Evolutionary conservation across 2,113 vertebrate species (phyloP), one percentile per base, ranked within the genome.

Genomic region (Cichladusa arquata): DNA sequence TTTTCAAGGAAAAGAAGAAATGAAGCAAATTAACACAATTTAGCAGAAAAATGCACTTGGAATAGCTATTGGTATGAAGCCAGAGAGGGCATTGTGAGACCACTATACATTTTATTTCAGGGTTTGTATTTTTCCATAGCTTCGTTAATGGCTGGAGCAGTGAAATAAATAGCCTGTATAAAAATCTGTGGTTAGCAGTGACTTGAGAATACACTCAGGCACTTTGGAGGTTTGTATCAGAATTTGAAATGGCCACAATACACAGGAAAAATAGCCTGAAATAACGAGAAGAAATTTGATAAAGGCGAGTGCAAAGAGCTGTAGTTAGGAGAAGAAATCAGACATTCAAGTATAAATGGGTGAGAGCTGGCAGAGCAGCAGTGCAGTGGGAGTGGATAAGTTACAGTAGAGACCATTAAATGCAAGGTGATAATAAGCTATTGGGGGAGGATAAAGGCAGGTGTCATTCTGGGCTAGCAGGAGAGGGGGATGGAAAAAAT

Each of bases 301-400:
- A 77, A 90, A 96, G 71, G 54, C 0, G 0, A 93, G 80, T 29
- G 47, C 56, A 36, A 82, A 90, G 76, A 77, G 50, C 67, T 81
- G 86, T 50, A 60, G 54, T 92, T 93, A 36, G 36, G 51, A 83
- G 67, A 58, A 94, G 82, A 88, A 93, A 93, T 81, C 70, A 86
- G 88, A 23, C 54, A 14, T 82, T 76, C 0, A 1, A 61, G 71
- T 69, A 42, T 33, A 40, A 95, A 82, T 47, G 71, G 76, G 88
- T 82, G 61, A 73, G 56, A 74, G 56, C 84, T 94, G 92, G 65
- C 84, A 73, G 83, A 86, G 95, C 89, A 87, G 90, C 87, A 80
- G 85, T 48, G 17, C 45, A 20, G 92, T 92, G 82, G 71, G 86
- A 80, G 92, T 66, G 91, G 80, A 2, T 80, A 76, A 66, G 74